These are phyloP conservation scores for Styela clava DNA, from an alignment of 23 tunicate species.

Conservation along the genomic window DNA sequence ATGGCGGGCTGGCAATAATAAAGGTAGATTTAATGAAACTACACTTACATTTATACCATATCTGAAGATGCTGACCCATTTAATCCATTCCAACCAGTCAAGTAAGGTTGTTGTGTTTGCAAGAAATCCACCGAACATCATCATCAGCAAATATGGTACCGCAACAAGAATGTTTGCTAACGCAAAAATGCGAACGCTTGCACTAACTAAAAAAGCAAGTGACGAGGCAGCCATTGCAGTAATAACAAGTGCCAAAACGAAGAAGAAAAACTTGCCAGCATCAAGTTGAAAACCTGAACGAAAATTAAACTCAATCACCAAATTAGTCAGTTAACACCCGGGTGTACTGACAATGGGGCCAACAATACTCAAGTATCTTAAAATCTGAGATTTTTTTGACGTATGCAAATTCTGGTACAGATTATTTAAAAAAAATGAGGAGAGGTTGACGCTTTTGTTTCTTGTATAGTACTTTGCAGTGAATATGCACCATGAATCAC, in stretches of 20 bases:
- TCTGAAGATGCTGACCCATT: slow-evolving; percentile 80
- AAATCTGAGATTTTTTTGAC: background rate
- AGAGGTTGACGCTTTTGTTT: background rate
- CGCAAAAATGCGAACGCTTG: slow-evolving; percentile 81
- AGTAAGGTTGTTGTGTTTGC: slow-evolving; percentile 64
- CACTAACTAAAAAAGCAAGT: slow-evolving; percentile 80
- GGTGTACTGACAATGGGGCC: background rate
- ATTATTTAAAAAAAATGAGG: background rate
- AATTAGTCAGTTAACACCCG: background rate
- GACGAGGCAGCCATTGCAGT: slow-evolving; percentile 75
- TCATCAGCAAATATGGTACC: slow-evolving; percentile 78
- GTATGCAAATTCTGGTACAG: background rate
- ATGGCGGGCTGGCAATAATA: too few relatives aligned
- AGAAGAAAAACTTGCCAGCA: slow-evolving; percentile 73
- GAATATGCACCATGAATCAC: too few relatives aligned
- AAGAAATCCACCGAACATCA: slow-evolving; percentile 89
- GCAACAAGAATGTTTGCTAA: slow-evolving; percentile 73
- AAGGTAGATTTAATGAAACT: background rate
- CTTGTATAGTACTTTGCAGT: too few relatives aligned
- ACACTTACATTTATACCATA: slow-evolving; percentile 84
- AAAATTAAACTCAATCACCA: background rate
- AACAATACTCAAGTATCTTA: background rate
- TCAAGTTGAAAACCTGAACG: slow-evolving; percentile 64
- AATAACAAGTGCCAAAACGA: slow-evolving; percentile 47
- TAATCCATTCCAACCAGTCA: slow-evolving; percentile 90